phyloP scores from a whole-genome alignment of 2,113 vertebrate species.

The Ptychochromis oligacanthus region DNA sequence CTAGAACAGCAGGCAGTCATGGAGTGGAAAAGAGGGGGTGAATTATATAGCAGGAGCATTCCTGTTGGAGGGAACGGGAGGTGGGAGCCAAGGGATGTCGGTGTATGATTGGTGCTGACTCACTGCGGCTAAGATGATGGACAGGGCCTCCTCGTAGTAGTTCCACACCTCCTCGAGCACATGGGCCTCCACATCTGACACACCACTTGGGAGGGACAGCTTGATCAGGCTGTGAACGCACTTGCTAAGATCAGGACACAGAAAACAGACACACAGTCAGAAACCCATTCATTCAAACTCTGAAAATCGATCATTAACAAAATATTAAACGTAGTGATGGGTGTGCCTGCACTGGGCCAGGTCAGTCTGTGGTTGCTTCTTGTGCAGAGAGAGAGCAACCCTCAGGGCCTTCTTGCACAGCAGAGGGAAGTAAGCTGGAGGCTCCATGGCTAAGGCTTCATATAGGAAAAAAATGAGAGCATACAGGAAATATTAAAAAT shows the following conservation, averaged over 20 bases:
- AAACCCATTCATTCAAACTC: neutral
- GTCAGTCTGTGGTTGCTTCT: slow-evolving; percentile 79
- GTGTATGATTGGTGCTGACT: slow-evolving; percentile 78
- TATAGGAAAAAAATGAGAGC: neutral
- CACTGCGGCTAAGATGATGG: slow-evolving; percentile 81
- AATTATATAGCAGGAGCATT: slow-evolving; percentile 71
- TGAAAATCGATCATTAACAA: neutral
- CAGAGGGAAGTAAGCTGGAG: slow-evolving; percentile 85
- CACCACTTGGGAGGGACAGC: slow-evolving; percentile 83
- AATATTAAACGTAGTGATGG: neutral
- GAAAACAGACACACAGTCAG: slow-evolving; percentile 10
- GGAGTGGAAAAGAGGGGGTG: slow-evolving; percentile 68
- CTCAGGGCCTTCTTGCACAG: slow-evolving; percentile 88
- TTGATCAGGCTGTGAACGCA: slow-evolving; percentile 88
- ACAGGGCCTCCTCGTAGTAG: slow-evolving; percentile 89
- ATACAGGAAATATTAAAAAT: neutral
- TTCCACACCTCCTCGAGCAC: slow-evolving; percentile 85
- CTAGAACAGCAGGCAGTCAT: slow-evolving; percentile 67
- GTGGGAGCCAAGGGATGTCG: slow-evolving; percentile 51
- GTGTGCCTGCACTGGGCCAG: slow-evolving; percentile 83
- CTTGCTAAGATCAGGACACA: slow-evolving; percentile 78
- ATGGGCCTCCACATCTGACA: slow-evolving; percentile 78
- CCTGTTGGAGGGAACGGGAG: slow-evolving; percentile 47
- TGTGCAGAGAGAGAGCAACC: slow-evolving; percentile 83
- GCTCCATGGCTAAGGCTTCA: slow-evolving; percentile 89